Base-by-base conservation (phyloP, 2,113 vertebrate species). In the Heteronetta atricapilla region DNA sequence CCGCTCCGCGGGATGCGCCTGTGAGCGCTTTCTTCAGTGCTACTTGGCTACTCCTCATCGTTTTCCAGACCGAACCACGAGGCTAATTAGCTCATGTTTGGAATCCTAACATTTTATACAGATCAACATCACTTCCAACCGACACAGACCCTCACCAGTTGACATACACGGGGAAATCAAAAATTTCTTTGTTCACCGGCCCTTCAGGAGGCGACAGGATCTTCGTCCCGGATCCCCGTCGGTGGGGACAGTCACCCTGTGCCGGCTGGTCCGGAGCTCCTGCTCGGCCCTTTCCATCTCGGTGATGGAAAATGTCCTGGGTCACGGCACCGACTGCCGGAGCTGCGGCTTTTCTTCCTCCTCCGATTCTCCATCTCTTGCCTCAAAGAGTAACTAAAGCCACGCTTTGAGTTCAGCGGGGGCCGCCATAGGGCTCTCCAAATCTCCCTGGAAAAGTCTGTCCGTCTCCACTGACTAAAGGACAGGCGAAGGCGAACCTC, bases 381-480 rank as follows among this genome's bases (percentile, higher is more conserved):
- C 18, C 46, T 68, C 46, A 22, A 29, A 19, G 18, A 11, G 29
- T 50, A 60, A n/a, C 38, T 40, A 44, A 21, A 64, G 20, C 29
- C 4, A 9, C 11, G 15, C 33, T 60, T 48, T 73, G 9, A 66
- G 10, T 68, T 55, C 75, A 33, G 67, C 3, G 3, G 2, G 3
- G 1, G 2, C 36, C 18, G 23, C 62, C 64, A 10, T 0, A 34
- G 52, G 56, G 8, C 22, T 8, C 62, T 58, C 14, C 28, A 58
- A 29, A 55, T 50, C 10, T 10, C 40, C 50, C 31, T 38, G 15
- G 38, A 42, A 36, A 29, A 62, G 20, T 40, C 48, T 14, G 18
- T 29, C n/a, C 42, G 25, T 68, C 22, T 48, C 20, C 0, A 0
- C 36, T 58, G 16, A 29, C 38, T 56, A 4, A 44, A 33, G 2